Conservation (phyloP, 2,797 vertebrate genomes). For the Gobio occitaniae region DNA sequence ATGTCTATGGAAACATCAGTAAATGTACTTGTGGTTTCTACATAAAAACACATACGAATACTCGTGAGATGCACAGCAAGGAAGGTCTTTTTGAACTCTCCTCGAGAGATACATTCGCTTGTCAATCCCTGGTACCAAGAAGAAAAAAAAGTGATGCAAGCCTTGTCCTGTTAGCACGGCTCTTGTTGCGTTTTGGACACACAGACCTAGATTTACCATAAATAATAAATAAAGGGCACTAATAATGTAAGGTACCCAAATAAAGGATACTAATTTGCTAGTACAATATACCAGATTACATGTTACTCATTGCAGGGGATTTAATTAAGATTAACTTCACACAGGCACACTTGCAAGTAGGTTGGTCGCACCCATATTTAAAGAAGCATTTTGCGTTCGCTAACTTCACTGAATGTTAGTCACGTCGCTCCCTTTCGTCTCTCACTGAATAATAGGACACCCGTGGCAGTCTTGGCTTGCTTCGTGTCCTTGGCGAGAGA, state of each 20-base stretch:
- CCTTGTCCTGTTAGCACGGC: background rate
- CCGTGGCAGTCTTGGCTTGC: background rate
- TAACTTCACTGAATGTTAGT: background rate
- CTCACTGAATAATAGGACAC: background rate
- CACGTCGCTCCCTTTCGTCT: background rate
- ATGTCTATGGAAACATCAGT: background rate
- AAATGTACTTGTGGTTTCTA: background rate
- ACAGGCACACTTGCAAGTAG: background rate
- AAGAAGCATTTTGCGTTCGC: background rate
- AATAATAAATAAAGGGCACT: constrained; percentile 27
- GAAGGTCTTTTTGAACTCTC: constrained; percentile 19
- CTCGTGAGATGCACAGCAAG: background rate
- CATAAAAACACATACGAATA: background rate
- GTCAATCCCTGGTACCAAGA: background rate
- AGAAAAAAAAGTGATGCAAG: background rate
- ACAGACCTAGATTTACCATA: constrained; percentile 2
- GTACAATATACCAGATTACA: background rate
- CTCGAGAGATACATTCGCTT: background rate
- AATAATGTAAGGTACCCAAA: constrained; percentile 9
- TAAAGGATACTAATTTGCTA: constrained; percentile 13
- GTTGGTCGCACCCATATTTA: background rate
- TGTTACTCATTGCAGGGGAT: background rate
- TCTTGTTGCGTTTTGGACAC: constrained; percentile 14
- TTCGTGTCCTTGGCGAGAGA: background rate
- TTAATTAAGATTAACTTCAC: background rate